Evolutionary conservation across 2,888 invertebrate species (phyloP).

Genomic region (Brenthis ino): DNA sequence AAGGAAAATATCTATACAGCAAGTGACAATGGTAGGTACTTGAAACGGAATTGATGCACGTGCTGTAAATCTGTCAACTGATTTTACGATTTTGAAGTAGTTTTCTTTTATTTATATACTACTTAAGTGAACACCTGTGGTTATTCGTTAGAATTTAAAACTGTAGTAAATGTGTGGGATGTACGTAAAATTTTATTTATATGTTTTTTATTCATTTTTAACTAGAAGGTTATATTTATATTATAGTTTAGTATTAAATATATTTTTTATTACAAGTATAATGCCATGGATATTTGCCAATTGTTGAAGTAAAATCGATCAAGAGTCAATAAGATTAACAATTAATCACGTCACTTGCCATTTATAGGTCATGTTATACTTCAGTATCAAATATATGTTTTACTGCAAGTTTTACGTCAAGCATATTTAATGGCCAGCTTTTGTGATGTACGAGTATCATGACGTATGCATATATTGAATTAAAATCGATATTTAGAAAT

Average conservation of each 20-base stretch:
- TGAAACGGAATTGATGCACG: neutral
- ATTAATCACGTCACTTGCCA: too few relatives aligned
- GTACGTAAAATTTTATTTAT: constrained; percentile 18
- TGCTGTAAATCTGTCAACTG: neutral
- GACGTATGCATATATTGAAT: too few relatives aligned
- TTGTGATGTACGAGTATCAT: too few relatives aligned
- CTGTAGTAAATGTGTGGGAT: constrained; percentile 11
- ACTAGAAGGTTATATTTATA: constrained; percentile 4
- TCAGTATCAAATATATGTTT: too few relatives aligned
- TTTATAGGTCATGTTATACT: too few relatives aligned
- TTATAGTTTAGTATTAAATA: constrained; percentile 4
- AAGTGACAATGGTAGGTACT: neutral
- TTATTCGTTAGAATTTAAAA: constrained; percentile 9
- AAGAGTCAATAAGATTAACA: too few relatives aligned
- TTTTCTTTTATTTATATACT: constrained; percentile 19
- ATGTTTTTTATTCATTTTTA: constrained; percentile 16
- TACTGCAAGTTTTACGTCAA: too few relatives aligned
- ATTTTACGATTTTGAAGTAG: constrained; percentile 1
- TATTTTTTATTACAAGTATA: neutral
- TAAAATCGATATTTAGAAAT: too few relatives aligned
- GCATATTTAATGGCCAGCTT: too few relatives aligned
- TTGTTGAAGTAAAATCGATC: constrained; percentile 1
- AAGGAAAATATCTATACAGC: neutral
- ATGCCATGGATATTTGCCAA: neutral
- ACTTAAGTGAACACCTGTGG: constrained; percentile 13